Conservation (phyloP, 2,113 vertebrate genomes). For the Bagarius yarrelli region DNA sequence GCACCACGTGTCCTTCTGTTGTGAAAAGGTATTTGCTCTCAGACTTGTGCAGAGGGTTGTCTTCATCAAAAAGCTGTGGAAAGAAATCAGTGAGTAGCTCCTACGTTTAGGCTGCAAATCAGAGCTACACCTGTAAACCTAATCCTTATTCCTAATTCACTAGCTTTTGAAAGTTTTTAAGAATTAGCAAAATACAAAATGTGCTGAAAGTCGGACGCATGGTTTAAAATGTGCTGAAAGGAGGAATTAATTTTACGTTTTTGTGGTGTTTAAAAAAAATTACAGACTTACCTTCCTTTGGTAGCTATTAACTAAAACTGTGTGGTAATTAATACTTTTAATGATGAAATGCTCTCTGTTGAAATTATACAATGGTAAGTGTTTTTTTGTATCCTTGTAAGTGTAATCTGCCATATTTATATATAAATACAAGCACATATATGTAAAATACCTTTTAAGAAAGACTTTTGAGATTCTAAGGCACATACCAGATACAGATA, state of each 20-base stretch:
- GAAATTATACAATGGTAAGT: neutral
- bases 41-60: slow-evolving; percentile 90
- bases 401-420: neutral
- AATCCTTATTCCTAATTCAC: neutral
- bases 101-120: neutral
- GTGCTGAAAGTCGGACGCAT: no score
- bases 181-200: no score
- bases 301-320: neutral
- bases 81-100: neutral
- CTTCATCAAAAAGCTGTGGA: slow-evolving; percentile 89
- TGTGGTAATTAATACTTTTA: neutral
- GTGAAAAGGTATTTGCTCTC: slow-evolving; percentile 95
- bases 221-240: neutral
- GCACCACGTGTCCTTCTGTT: slow-evolving; percentile 93
- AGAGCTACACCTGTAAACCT: neutral
- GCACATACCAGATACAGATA: slow-evolving; percentile 89
- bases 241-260: no score
- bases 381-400: neutral
- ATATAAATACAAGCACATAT: no score
- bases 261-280: neutral
- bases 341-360: neutral
- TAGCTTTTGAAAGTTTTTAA: neutral
- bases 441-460: no score
- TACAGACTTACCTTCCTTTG: neutral
- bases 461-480: neutral